These are phyloP conservation scores for Anabas testudineus DNA, from an alignment of 2,797 vertebrate species.

Conservation along the genomic window DNA sequence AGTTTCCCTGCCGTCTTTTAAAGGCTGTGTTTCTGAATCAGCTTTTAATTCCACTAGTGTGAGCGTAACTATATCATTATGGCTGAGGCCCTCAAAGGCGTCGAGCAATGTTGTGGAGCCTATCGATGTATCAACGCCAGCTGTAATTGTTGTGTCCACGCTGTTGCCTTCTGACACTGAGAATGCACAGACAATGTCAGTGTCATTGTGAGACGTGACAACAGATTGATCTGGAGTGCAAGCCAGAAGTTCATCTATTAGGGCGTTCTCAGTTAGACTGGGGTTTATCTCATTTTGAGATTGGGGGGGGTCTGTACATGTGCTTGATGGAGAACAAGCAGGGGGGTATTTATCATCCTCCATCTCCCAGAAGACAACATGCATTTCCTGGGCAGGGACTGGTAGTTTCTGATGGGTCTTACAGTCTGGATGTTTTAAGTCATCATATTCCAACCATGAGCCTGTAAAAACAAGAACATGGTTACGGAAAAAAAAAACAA, in stretches of 20 bases:
- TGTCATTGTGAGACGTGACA: slow-evolving; percentile 39
- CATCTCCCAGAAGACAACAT: slow-evolving; percentile 92
- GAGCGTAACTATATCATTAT: slow-evolving; percentile 82
- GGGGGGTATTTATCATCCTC: slow-evolving; percentile 12
- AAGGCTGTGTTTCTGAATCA: slow-evolving; percentile 49
- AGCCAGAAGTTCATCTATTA: background rate
- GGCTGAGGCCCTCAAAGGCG: slow-evolving; percentile 79
- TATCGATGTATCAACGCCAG: slow-evolving; percentile 65
- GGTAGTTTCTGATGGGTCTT: slow-evolving; percentile 75
- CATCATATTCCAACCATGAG: slow-evolving; percentile 93
- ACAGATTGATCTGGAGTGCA: slow-evolving; percentile 40
- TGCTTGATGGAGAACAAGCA: slow-evolving; percentile 54
- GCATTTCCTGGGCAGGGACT: slow-evolving; percentile 87
- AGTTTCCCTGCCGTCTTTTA: slow-evolving; percentile 3
- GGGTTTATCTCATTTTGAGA: background rate
- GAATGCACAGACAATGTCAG: slow-evolving; percentile 56
- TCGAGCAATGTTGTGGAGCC: slow-evolving; percentile 72
- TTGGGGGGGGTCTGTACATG: slow-evolving; percentile 1
- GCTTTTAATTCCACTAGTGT: slow-evolving; percentile 81
- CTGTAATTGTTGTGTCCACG: background rate
- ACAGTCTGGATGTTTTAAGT: slow-evolving; percentile 87
- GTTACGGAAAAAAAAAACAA: slow-evolving; percentile 14
- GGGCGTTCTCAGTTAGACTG: background rate
- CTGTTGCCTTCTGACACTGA: slow-evolving; percentile 18
- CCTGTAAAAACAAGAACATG: slow-evolving; percentile 73